Conservation (phyloP, 1,140 invertebrate species). For the Leptonema lineaticorne region DNA sequence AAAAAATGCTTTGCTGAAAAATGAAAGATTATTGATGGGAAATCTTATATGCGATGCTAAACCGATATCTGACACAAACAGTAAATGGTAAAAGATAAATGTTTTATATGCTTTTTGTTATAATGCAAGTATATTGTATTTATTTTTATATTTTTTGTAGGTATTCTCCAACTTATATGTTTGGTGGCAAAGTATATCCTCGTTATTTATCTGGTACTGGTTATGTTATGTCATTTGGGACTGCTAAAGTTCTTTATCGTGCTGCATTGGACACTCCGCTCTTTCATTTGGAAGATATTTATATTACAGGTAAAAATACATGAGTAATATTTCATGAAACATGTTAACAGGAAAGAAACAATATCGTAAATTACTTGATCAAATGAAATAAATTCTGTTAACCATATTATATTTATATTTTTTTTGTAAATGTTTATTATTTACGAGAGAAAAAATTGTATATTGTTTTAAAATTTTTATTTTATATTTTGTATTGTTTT, state of each 20-base stretch:
- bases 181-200: constrained; percentile 70
- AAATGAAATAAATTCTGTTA: too few relatives aligned
- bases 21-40: constrained; percentile 63
- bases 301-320: constrained; percentile 79
- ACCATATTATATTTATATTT: too few relatives aligned
- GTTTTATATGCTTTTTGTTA: not conserved
- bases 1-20: not conserved
- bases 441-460: too few relatives aligned
- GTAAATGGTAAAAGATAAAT: constrained; percentile 67
- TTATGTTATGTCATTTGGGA: constrained; percentile 75
- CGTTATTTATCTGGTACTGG: constrained; percentile 83
- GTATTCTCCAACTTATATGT: constrained; percentile 82
- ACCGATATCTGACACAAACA: constrained; percentile 69
- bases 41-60: constrained; percentile 72
- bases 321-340: too few relatives aligned
- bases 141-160: constrained; percentile 47
- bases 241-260: constrained; percentile 67
- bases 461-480: too few relatives aligned
- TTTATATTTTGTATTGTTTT: constrained; percentile 26
- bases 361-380: too few relatives aligned
- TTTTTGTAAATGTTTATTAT: too few relatives aligned
- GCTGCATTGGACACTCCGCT: constrained; percentile 68
- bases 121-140: not conserved
- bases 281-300: constrained; percentile 84
- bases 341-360: too few relatives aligned